phyloP scores from a whole-genome alignment of 2,888 invertebrate genomes.

The Macrosoma leucophasiata region DNA sequence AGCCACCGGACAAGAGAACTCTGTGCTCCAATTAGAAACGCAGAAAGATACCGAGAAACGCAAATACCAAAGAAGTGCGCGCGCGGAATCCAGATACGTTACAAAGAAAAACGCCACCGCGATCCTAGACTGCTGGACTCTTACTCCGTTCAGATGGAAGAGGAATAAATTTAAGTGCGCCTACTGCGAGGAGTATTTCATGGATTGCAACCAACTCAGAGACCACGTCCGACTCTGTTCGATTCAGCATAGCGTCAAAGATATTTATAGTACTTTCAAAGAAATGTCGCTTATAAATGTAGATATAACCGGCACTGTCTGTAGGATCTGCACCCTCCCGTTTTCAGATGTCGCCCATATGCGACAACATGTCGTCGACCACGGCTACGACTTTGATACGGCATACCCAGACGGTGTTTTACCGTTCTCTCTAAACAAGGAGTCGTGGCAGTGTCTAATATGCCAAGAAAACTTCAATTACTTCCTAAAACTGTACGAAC shows the following conservation, averaged over 20 bases:
- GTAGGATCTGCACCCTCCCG: constrained; percentile 43
- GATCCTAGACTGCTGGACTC: constrained; percentile 55
- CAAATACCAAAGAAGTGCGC: constrained; percentile 51
- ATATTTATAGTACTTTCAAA: constrained; percentile 62
- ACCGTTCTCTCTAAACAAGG: constrained; percentile 54
- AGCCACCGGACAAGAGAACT: constrained; percentile 37
- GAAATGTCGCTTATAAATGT: constrained; percentile 64
- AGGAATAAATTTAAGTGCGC: constrained; percentile 59
- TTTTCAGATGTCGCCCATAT: constrained; percentile 41
- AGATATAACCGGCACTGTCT: constrained; percentile 48
- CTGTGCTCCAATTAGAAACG: constrained; percentile 29
- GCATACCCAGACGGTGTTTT: constrained; percentile 58
- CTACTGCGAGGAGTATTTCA: constrained; percentile 58
- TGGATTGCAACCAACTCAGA: constrained; percentile 46
- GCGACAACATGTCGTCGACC: constrained; percentile 48
- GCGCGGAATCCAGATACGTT: constrained; percentile 50
- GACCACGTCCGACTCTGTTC: constrained; percentile 49
- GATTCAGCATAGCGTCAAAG: constrained; percentile 41
- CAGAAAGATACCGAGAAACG: constrained; percentile 31
- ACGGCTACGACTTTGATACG: constrained; percentile 44
- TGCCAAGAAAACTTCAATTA: constrained; percentile 56
- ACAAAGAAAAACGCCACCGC: constrained; percentile 61
- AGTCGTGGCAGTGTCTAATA: constrained; percentile 56
- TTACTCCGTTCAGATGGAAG: constrained; percentile 62
- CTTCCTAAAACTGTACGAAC: constrained; percentile 61